Evolutionary conservation across 2,888 invertebrate species (phyloP).

Genomic region (Clanis bilineata): DNA sequence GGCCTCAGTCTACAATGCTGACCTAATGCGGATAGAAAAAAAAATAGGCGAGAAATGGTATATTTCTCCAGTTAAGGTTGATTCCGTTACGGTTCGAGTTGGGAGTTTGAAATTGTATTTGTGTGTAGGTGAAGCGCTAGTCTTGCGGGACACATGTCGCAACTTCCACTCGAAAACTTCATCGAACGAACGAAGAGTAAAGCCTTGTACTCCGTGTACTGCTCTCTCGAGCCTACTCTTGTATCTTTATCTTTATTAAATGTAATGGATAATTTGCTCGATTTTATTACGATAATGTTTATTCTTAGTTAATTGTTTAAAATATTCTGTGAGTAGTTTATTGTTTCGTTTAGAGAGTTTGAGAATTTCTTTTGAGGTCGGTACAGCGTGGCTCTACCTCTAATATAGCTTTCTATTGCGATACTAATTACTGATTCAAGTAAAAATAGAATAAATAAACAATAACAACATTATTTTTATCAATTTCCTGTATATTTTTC

Average conservation of each 20-base stretch:
- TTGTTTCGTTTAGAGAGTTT: background rate
- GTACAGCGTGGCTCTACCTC: too few relatives aligned
- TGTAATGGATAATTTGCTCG: slow-evolving; percentile 41
- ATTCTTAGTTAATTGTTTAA: too few relatives aligned
- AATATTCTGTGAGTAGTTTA: background rate
- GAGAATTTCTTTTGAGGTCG: too few relatives aligned
- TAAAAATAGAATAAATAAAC: too few relatives aligned
- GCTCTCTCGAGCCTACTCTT: slow-evolving; percentile 40
- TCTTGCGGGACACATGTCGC: slow-evolving; percentile 68
- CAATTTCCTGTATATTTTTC: too few relatives aligned
- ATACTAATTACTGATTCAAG: too few relatives aligned
- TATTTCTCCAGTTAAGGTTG: slow-evolving; percentile 1
- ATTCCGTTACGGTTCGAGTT: slow-evolving; percentile 23
- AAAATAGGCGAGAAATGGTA: background rate
- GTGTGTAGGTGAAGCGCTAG: slow-evolving; percentile 40
- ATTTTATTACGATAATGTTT: slow-evolving; percentile 47
- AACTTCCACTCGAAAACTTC: slow-evolving; percentile 69
- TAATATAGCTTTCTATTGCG: too few relatives aligned
- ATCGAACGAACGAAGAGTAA: slow-evolving; percentile 63
- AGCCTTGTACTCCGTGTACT: slow-evolving; percentile 61
- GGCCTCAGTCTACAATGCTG: too few relatives aligned
- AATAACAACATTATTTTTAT: too few relatives aligned
- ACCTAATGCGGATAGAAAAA: too few relatives aligned
- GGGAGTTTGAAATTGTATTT: slow-evolving; percentile 31
- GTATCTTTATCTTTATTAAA: slow-evolving; percentile 46